Evolutionary conservation across 2,888 invertebrate genomes (phyloP).

Genomic region (Aspidiotus rigidus): DNA sequence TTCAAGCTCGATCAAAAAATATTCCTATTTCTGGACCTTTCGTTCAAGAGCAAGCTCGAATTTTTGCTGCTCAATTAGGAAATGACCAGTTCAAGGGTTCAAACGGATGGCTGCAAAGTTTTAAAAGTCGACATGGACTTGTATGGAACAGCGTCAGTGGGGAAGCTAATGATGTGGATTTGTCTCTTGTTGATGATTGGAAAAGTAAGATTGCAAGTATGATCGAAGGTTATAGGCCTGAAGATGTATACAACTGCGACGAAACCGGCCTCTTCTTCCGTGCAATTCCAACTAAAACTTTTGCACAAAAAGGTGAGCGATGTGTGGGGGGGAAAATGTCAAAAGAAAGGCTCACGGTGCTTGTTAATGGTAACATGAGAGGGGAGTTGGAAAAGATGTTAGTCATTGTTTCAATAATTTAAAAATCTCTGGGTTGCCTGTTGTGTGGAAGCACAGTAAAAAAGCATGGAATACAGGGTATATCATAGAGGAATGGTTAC

Average conservation of each 20-base stretch:
- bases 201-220: slow-evolving; percentile 8
- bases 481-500: slow-evolving; percentile 25
- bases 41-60: slow-evolving; percentile 11
- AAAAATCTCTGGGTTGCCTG: slow-evolving; percentile 38
- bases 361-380: slow-evolving; percentile 38
- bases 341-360: slow-evolving; percentile 39
- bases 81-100: slow-evolving; percentile 9
- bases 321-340: slow-evolving; percentile 39
- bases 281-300: slow-evolving; percentile 39
- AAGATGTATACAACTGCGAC: slow-evolving; percentile 30
- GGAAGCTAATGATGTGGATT: slow-evolving; percentile 16
- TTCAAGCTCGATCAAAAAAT: slow-evolving; percentile 1
- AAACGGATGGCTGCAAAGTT: slow-evolving; percentile 15
- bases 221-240: slow-evolving; percentile 4
- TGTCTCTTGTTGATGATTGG: slow-evolving; percentile 6
- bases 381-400: slow-evolving; percentile 34
- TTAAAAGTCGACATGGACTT: slow-evolving; percentile 15
- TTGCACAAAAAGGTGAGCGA: no score
- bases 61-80: slow-evolving; percentile 1
- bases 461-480: slow-evolving; percentile 35
- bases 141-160: slow-evolving; percentile 7
- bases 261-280: slow-evolving; percentile 29
- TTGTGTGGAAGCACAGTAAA: slow-evolving; percentile 40
- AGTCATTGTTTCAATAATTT: slow-evolving; percentile 38
- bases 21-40: slow-evolving; percentile 11